Conservation (phyloP, 2,797 vertebrate species). For the Sebastiscus tertius region DNA sequence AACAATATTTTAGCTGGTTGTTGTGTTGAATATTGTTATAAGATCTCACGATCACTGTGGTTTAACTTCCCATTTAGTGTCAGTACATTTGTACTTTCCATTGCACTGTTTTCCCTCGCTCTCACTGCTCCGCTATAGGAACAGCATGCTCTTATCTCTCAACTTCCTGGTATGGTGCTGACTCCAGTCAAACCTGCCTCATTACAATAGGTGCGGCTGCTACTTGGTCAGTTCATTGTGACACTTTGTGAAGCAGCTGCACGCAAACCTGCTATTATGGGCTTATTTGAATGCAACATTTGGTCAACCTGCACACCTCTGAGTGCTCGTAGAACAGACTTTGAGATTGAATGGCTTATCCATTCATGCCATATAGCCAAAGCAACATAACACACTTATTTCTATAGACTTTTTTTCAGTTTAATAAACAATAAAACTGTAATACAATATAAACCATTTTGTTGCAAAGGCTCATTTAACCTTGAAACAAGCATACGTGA, state of each 20-base stretch:
- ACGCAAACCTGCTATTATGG: neutral
- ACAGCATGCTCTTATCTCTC: conserved; percentile 68
- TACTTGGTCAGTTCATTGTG: neutral
- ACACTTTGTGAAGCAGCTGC: neutral
- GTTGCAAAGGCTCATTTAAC: neutral
- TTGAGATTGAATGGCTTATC: neutral
- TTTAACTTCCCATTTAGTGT: conserved; percentile 15
- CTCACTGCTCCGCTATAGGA: conserved; percentile 3
- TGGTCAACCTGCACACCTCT: neutral
- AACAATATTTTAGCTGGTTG: neutral
- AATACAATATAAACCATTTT: neutral
- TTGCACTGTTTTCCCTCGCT: neutral
- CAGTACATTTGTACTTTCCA: neutral
- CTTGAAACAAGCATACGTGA: neutral
- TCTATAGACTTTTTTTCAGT: neutral
- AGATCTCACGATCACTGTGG: neutral
- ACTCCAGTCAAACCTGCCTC: conserved; percentile 48
- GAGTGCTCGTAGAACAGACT: neutral
- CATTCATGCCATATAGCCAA: neutral
- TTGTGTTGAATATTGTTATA: neutral
- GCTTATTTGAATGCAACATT: neutral
- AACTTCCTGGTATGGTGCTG: conserved; percentile 62
- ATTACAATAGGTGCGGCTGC: conserved; percentile 63
- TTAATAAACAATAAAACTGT: neutral
- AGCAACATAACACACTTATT: neutral